These are phyloP conservation scores for Sesia bembeciformis DNA, from an alignment of 2,888 invertebrate genomes.

Conservation along the genomic window DNA sequence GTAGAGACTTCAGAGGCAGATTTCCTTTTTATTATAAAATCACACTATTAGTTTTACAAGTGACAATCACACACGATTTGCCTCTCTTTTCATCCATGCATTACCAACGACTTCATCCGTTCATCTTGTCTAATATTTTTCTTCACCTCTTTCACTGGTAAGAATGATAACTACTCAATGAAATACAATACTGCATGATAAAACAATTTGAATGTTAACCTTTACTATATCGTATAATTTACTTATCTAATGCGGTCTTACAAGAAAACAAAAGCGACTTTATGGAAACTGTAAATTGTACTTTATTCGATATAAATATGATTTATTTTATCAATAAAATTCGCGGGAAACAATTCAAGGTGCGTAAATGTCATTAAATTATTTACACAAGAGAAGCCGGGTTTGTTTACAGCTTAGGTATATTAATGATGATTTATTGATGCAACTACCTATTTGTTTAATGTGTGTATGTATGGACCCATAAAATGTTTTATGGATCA, in stretches of 20 bases:
- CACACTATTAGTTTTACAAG: no score
- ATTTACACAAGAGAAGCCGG: slow-evolving; percentile 51
- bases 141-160: no score
- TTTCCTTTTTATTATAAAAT: no score
- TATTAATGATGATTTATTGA: slow-evolving; percentile 62
- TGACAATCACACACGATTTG: no score
- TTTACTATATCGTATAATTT: no score
- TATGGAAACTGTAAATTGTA: slow-evolving; percentile 42
- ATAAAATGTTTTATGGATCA: slow-evolving; percentile 65
- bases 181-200: no score
- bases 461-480: slow-evolving; percentile 61
- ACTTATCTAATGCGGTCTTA: slow-evolving; percentile 15
- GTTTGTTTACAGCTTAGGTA: slow-evolving; percentile 48
- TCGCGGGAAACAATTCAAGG: slow-evolving; percentile 50
- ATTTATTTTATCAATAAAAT: slow-evolving; percentile 41
- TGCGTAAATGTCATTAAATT: slow-evolving; percentile 53
- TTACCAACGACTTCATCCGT: no score
- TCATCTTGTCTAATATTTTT: no score
- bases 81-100: no score
- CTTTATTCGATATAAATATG: slow-evolving; percentile 19
- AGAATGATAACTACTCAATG: no score
- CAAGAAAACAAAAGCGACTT: slow-evolving; percentile 36
- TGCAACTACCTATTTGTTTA: slow-evolving; percentile 49
- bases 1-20: no score
- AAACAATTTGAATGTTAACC: no score